These are phyloP conservation scores for Rhynchomys soricoides DNA, from an alignment of 2,113 vertebrate genomes.

Conservation along the genomic window DNA sequence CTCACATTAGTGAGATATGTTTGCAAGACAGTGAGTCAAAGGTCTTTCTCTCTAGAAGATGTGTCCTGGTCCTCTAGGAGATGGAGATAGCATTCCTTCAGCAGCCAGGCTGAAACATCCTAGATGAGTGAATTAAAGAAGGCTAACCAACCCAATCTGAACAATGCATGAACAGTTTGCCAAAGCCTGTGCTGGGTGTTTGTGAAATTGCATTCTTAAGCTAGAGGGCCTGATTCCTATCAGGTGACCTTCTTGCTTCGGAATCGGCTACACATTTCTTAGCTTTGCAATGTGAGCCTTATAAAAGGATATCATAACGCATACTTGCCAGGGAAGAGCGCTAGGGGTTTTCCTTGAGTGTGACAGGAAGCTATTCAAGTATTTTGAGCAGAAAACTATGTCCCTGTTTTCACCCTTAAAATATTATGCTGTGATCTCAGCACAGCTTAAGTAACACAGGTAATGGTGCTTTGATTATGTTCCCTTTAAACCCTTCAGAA, in stretches of 20 bases:
- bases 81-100: conserved; percentile 37
- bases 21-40: conserved; percentile 20
- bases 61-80: conserved; percentile 49
- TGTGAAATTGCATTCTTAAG: conserved; percentile 35
- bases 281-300: conserved; percentile 8
- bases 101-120: neutral
- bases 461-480: neutral
- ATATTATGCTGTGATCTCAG: neutral
- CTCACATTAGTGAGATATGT: neutral
- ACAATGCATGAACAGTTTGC: neutral
- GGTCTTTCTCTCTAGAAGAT: conserved; percentile 26
- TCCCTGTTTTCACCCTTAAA: neutral
- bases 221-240: conserved; percentile 10
- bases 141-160: neutral
- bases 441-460: neutral
- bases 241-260: neutral
- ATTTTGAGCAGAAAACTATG: neutral
- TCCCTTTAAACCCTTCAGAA: neutral
- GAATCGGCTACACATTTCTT: conserved; percentile 18
- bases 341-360: neutral
- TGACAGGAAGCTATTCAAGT: neutral
- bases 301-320: conserved; percentile 10
- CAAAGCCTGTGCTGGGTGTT: neutral
- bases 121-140: neutral
- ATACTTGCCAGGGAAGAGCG: neutral